A percentile compares a stretch with the other conserved stretches of the same genome.
Conservation (phyloP, 1,140 invertebrate genomes). For the Chironomus striatipennis region DNA sequence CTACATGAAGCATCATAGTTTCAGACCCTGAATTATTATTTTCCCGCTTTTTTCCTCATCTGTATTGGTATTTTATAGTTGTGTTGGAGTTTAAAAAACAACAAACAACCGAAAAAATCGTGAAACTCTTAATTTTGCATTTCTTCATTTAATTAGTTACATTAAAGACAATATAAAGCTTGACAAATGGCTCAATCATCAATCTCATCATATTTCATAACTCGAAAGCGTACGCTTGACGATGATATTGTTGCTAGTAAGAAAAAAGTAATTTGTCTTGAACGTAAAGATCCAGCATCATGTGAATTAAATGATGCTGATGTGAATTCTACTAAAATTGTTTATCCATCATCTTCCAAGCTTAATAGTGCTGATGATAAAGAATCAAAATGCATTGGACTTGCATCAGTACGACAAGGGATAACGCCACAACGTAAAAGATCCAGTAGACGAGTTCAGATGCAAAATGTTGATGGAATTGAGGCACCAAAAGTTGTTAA, state of each 20-base stretch:
- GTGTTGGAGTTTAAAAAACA: background rate
- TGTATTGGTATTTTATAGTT: no score
- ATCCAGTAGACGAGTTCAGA: background rate
- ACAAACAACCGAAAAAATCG: background rate
- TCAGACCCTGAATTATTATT: background rate
- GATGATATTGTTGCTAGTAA: conserved; percentile 52
- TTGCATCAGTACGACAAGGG: background rate
- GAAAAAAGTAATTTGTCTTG: conserved; percentile 49
- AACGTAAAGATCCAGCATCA: conserved; percentile 30
- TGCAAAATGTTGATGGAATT: conserved; percentile 27
- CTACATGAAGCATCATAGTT: background rate
- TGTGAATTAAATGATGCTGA: conserved; percentile 10
- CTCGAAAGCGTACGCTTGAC: conserved; percentile 55
- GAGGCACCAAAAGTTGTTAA: conserved; percentile 35
- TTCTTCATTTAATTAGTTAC: conserved; percentile 13
- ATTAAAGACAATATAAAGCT: conserved; percentile 2
- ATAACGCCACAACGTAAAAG: background rate
- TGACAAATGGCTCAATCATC: conserved; percentile 60
- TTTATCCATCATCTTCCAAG: background rate
- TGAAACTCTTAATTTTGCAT: background rate
- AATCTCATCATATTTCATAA: conserved; percentile 57
- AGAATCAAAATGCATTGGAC: background rate
- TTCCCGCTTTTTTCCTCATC: background rate
- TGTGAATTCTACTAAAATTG: background rate
- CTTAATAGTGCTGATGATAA: conserved; percentile 25